Percentiles rank a stretch among this genome's conserved stretches.
These are phyloP conservation scores for Lanius collurio DNA, from an alignment of 2,113 vertebrate genomes.

Conservation along the genomic window DNA sequence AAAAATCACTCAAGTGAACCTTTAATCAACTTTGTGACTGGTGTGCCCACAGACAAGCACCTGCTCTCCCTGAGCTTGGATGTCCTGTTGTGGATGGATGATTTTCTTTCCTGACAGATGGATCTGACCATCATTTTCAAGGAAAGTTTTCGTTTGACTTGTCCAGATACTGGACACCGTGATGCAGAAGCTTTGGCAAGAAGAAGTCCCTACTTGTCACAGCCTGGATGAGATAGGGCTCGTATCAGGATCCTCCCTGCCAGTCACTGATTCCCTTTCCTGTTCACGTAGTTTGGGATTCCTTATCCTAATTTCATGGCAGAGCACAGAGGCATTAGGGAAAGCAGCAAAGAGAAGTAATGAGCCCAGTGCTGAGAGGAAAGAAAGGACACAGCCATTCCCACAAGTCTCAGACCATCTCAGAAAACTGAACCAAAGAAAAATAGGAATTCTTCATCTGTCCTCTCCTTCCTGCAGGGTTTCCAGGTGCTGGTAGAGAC, in stretches of 20 bases:
- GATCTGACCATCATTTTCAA: neutral
- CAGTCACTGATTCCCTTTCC: neutral
- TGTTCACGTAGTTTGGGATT: neutral
- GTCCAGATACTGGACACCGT: neutral
- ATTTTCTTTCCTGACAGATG: neutral
- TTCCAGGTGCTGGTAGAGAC: slow-evolving; percentile 98
- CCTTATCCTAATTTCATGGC: neutral
- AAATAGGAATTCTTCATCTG: neutral
- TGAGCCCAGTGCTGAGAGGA: neutral
- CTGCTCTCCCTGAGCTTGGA: neutral
- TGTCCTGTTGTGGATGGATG: neutral
- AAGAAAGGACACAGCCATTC: neutral
- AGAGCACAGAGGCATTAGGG: neutral
- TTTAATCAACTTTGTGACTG: neutral
- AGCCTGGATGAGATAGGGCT: neutral
- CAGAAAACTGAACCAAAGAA: neutral
- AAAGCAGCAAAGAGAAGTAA: neutral
- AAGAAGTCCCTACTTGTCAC: neutral
- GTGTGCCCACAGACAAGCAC: neutral
- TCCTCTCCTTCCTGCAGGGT: slow-evolving; percentile 74
- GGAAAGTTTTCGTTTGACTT: neutral
- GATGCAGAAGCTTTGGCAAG: neutral
- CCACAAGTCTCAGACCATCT: neutral
- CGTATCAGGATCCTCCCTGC: neutral
- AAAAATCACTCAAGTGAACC: neutral